A percentile compares a stretch with the other conserved stretches of the same genome.
Conservation (phyloP, 30 jellyfish, hydroid and myxozoan genomes). For the Pelagia noctiluca region DNA sequence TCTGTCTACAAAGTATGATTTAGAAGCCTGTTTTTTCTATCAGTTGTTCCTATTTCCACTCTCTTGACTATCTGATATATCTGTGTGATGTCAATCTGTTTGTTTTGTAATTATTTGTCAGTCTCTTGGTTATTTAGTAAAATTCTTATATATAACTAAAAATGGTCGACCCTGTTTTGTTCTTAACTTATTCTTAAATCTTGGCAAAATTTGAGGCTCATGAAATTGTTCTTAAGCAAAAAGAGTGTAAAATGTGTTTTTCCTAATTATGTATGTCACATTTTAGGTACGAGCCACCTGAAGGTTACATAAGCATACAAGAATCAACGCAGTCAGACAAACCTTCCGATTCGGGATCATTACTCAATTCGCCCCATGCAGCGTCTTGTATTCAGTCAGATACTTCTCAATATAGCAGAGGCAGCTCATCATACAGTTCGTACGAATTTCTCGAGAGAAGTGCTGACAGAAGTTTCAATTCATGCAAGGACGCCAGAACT, state of each 20-base stretch:
- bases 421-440: not conserved
- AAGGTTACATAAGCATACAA: constrained; percentile 37
- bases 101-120: not conserved
- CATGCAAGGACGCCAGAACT: not conserved
- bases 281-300: constrained; percentile 57
- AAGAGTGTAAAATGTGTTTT: not conserved
- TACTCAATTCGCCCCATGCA: not conserved
- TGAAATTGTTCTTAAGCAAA: not conserved
- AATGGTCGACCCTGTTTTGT: not conserved
- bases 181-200: not conserved
- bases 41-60: too few species aligned
- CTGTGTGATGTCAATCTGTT: too few species aligned
- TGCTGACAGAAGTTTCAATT: not conserved
- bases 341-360: not conserved
- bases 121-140: not conserved
- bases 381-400: not conserved
- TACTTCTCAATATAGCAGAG: not conserved
- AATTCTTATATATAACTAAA: not conserved
- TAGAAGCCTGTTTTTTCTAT: too few species aligned
- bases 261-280: not conserved
- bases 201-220: too few species aligned
- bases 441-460: constrained; percentile 1
- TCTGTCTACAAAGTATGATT: too few species aligned
- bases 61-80: too few species aligned
- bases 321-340: not conserved